Percentiles rank a stretch among this genome's conserved stretches.
phyloP scores from a whole-genome alignment of 2,113 vertebrate species.

The Psephotus haematonotus region DNA sequence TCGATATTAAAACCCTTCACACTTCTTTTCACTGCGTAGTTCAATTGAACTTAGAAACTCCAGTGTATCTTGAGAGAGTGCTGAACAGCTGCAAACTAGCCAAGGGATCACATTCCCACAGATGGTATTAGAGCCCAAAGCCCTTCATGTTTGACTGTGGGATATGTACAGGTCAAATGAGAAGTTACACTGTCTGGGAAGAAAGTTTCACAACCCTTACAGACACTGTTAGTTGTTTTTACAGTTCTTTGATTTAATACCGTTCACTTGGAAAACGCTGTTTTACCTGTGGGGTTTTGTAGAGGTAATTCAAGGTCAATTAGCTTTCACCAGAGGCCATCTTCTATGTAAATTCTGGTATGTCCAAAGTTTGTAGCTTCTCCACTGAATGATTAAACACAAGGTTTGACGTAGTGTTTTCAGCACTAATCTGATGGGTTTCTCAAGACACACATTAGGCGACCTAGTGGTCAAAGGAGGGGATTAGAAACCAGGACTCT shows the following conservation, averaged over 20 bases:
- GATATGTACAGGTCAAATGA: conserved; percentile 24
- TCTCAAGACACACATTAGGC: not conserved
- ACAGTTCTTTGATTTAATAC: not conserved
- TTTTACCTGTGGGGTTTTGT: not conserved
- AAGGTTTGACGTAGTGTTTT: not conserved
- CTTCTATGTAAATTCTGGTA: not conserved
- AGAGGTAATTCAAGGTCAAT: not conserved
- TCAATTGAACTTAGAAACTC: conserved; percentile 27
- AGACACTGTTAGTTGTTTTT: not conserved
- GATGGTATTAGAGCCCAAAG: conserved; percentile 40
- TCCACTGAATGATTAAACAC: not conserved
- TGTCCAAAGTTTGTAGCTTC: not conserved
- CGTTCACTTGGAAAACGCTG: not conserved
- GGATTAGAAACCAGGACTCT: not conserved
- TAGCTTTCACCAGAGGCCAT: not conserved
- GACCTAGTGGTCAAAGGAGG: fast-evolving
- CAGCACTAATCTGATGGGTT: not conserved
- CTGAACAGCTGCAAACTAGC: conserved; percentile 55
- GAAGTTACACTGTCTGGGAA: conserved; percentile 27
- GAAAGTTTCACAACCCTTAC: conserved; percentile 4
- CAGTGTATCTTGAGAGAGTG: conserved; percentile 24
- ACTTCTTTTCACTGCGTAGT: conserved; percentile 28
- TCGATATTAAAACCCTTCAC: conserved; percentile 26
- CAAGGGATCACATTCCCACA: conserved; percentile 53
- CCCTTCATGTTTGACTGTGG: conserved; percentile 39